phyloP scores from a whole-genome alignment of 2,113 vertebrate species.

The Phalacrocorax aristotelis region DNA sequence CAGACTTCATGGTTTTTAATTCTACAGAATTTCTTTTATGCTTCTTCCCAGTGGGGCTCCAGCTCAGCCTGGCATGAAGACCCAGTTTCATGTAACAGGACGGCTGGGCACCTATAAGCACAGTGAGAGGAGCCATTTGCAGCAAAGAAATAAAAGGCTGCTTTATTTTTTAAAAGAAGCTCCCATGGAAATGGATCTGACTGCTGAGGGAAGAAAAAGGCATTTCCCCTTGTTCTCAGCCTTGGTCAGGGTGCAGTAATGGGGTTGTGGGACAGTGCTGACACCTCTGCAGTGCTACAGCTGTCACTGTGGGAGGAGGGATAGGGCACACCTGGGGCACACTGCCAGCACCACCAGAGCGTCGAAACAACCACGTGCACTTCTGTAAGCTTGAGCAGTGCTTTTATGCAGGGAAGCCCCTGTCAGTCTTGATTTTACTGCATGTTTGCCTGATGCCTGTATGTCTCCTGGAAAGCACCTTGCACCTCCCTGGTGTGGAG shows the following conservation, averaged over 20 bases:
- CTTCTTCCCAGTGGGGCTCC: background rate
- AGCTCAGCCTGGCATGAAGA: background rate
- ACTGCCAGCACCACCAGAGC: background rate
- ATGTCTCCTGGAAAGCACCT: background rate
- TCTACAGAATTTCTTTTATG: background rate
- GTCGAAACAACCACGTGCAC: background rate
- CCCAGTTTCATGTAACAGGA: background rate
- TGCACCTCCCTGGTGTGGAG: background rate
- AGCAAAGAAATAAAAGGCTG: background rate
- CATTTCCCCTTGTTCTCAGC: background rate
- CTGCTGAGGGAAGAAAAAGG: background rate
- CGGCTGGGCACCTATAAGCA: background rate
- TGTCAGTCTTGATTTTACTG: background rate
- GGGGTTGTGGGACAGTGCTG: background rate
- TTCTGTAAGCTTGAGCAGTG: background rate
- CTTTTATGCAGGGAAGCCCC: background rate
- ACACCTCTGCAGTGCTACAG: background rate
- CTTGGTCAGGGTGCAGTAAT: fast-evolving
- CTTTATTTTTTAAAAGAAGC: background rate
- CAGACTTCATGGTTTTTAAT: background rate
- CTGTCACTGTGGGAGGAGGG: background rate
- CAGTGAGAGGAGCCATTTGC: background rate
- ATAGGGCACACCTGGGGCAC: background rate
- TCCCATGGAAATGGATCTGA: background rate
- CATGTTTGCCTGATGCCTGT: background rate